Conservation (phyloP, 2,888 invertebrate genomes). For the Orgyia antiqua region DNA sequence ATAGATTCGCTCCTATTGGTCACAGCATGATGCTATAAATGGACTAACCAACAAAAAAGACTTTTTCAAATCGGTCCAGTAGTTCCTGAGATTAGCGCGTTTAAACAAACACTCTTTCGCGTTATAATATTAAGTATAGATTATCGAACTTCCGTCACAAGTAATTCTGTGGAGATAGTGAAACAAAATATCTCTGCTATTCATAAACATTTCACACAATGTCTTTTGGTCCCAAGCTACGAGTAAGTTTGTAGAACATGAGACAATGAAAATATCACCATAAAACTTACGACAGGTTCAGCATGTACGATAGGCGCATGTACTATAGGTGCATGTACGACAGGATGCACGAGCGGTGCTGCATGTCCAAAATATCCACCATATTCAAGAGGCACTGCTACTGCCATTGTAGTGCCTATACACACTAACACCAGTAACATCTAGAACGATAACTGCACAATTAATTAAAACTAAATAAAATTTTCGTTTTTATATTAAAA, state of each 20-base stretch:
- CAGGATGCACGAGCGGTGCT: conserved; percentile 14
- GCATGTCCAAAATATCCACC: conserved; percentile 20
- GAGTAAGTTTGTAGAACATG: too few species aligned
- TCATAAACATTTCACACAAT: too few species aligned
- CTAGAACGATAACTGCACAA: conserved; percentile 23
- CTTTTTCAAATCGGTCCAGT: background rate
- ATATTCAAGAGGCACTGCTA: conserved; percentile 37
- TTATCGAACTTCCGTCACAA: too few species aligned
- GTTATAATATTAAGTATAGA: too few species aligned
- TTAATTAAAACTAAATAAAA: background rate
- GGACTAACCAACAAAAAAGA: too few species aligned
- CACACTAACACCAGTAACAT: conserved; percentile 44
- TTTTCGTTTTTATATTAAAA: too few species aligned
- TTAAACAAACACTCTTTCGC: background rate
- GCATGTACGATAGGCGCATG: conserved; percentile 29
- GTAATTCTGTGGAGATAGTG: too few species aligned
- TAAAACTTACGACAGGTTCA: conserved; percentile 56
- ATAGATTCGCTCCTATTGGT: too few species aligned
- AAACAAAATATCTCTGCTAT: too few species aligned
- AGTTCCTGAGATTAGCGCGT: background rate
- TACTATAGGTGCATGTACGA: conserved; percentile 22
- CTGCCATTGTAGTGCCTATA: conserved; percentile 38
- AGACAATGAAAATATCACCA: too few species aligned
- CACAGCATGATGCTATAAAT: too few species aligned
- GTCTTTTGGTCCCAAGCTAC: too few species aligned